These are phyloP conservation scores for Philaethria dido DNA, from an alignment of 2,888 invertebrate species.

Conservation along the genomic window DNA sequence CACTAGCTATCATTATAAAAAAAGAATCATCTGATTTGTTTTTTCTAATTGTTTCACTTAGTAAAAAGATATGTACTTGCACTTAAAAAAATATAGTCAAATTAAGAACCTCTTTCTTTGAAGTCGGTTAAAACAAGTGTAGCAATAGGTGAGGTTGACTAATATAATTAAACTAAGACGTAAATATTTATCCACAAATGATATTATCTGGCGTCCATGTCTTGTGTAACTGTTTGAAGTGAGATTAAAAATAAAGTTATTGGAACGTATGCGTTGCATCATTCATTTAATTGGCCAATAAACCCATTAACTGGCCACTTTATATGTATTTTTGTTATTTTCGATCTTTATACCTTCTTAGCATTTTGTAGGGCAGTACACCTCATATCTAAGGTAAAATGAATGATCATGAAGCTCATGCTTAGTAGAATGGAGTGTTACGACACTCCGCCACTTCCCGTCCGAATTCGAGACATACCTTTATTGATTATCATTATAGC, in stretches of 20 bases:
- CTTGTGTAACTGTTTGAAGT: conserved; percentile 2
- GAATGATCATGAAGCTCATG: too few relatives aligned
- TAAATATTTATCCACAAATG: conserved; percentile 8
- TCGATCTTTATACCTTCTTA: background rate
- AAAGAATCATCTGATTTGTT: too few relatives aligned
- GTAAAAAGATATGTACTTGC: too few relatives aligned
- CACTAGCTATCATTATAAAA: too few relatives aligned
- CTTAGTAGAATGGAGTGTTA: too few relatives aligned
- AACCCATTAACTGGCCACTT: background rate
- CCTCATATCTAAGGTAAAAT: too few relatives aligned
- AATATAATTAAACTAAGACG: conserved; percentile 10
- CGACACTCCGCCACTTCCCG: too few relatives aligned
- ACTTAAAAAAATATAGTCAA: background rate
- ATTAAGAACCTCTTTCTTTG: background rate
- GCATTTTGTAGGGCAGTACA: background rate
- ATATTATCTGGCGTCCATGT: conserved; percentile 5
- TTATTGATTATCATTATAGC: too few relatives aligned
- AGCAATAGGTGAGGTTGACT: background rate
- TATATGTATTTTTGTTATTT: conserved; percentile 18
- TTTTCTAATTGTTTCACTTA: too few relatives aligned
- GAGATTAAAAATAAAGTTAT: conserved; percentile 23
- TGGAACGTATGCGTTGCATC: conserved; percentile 18
- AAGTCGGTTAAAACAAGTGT: background rate
- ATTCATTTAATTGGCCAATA: conserved; percentile 27
- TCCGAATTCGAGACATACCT: too few relatives aligned